phyloP scores from a whole-genome alignment of 2,797 vertebrate species.

The Ctenopoma multispine region DNA sequence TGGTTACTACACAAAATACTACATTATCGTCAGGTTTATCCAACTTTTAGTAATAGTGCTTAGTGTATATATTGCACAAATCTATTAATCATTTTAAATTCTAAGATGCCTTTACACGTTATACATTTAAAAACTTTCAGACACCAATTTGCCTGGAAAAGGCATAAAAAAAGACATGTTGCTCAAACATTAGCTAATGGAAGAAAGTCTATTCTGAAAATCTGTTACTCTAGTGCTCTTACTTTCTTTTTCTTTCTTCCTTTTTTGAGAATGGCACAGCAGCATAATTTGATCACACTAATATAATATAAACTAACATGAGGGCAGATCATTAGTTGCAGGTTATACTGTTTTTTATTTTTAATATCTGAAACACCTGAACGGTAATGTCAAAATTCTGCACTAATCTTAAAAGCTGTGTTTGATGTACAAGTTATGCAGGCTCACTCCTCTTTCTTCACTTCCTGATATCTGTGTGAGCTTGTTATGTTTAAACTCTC shows the following conservation, averaged over 20 bases:
- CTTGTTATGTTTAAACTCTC: conserved; percentile 10
- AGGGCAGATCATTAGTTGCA: background rate
- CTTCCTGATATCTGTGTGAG: conserved; percentile 10
- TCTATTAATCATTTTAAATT: too few relatives aligned
- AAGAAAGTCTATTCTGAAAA: too few relatives aligned
- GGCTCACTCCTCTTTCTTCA: conserved; percentile 4
- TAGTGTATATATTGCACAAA: too few relatives aligned
- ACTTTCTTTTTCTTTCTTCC: background rate
- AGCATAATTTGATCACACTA: background rate
- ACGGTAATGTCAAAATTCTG: conserved; percentile 4
- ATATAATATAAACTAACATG: conserved; percentile 1
- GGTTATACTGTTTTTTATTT: background rate
- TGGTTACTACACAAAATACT: too few relatives aligned
- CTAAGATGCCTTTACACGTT: too few relatives aligned
- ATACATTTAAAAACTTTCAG: too few relatives aligned
- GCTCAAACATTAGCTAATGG: too few relatives aligned
- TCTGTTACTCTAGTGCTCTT: background rate
- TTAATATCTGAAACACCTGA: conserved; percentile 15
- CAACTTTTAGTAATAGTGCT: too few relatives aligned
- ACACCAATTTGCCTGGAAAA: too few relatives aligned
- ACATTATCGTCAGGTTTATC: too few relatives aligned
- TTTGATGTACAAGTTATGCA: background rate
- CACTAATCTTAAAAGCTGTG: conserved; percentile 7
- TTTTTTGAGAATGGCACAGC: background rate
- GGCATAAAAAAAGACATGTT: too few relatives aligned